Evolutionary conservation across 2,797 vertebrate species (phyloP).

Genomic region (Falco rusticolus): DNA sequence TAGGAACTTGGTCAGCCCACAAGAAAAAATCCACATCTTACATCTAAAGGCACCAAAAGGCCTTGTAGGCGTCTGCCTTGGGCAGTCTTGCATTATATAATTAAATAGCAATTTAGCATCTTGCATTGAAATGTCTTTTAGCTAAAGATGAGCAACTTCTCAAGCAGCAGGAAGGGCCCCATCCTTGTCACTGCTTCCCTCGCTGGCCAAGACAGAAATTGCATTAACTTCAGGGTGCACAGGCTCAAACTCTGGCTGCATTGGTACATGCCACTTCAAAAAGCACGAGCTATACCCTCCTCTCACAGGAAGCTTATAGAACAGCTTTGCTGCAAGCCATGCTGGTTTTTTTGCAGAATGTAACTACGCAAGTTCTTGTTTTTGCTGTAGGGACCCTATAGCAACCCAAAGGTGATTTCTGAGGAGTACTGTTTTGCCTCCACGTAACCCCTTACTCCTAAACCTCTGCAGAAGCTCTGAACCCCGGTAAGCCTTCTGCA

Average conservation of each 20-base stretch:
- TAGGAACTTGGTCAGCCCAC: conserved; percentile 8
- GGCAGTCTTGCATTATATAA: not conserved
- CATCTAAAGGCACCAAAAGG: conserved; percentile 1
- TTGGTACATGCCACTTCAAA: fast-evolving
- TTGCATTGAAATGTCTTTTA: not conserved
- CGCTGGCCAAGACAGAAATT: not conserved
- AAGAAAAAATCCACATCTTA: conserved; percentile 24
- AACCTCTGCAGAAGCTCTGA: not conserved
- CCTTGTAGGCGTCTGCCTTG: not conserved
- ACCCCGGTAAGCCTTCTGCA: not conserved
- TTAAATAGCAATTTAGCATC: not conserved
- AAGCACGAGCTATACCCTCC: not conserved
- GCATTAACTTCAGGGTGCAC: not conserved
- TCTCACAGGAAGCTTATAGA: not conserved
- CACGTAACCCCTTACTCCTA: not conserved
- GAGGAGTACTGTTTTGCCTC: not conserved
- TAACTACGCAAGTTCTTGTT: not conserved
- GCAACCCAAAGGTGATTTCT: not conserved
- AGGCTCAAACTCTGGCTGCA: not conserved
- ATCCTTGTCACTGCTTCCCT: not conserved
- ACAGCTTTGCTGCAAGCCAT: not conserved
- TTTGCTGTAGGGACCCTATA: not conserved
- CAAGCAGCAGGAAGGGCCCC: not conserved
- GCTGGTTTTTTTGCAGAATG: not conserved
- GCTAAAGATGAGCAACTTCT: not conserved